Percentiles rank a stretch among this genome's conserved stretches.
These are phyloP conservation scores for Melangyna quadrimaculata DNA, from an alignment of 2,888 invertebrate genomes.

Conservation along the genomic window DNA sequence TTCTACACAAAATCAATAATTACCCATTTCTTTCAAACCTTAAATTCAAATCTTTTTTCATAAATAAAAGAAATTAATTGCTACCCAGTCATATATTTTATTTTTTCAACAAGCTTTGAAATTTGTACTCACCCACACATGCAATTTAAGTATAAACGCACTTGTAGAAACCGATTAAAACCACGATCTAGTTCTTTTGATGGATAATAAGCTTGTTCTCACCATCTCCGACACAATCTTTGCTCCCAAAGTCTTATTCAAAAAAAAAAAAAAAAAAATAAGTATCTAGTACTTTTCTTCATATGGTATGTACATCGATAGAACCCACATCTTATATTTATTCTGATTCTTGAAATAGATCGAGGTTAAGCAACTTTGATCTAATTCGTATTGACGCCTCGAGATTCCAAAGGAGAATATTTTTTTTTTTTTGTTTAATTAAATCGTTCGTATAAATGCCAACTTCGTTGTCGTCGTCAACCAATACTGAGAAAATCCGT, in stretches of 20 bases:
- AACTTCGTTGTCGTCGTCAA: background rate
- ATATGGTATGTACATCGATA: slow-evolving; percentile 20
- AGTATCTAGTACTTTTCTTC: slow-evolving; percentile 21
- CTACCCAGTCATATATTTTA: background rate
- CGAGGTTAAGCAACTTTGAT: slow-evolving; percentile 69
- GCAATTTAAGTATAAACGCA: background rate
- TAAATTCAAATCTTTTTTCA: background rate
- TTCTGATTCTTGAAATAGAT: slow-evolving; percentile 59
- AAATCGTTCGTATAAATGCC: background rate
- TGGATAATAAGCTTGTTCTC: slow-evolving; percentile 46
- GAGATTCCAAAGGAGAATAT: slow-evolving; percentile 19
- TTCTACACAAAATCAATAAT: too few relatives aligned
- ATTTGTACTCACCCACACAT: background rate
- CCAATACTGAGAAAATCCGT: slow-evolving; percentile 14
- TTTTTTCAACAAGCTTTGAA: background rate
- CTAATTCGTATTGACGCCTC: slow-evolving; percentile 39
- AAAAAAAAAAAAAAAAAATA: slow-evolving; percentile 16
- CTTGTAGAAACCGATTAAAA: background rate
- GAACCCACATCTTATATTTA: slow-evolving; percentile 24
- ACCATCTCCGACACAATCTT: slow-evolving; percentile 7
- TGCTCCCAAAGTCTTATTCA: background rate
- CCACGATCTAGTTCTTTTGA: slow-evolving; percentile 45
- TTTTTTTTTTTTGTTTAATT: slow-evolving; percentile 7
- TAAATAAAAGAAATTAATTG: background rate
- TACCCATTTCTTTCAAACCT: too few relatives aligned